phyloP scores from a whole-genome alignment of 2,113 vertebrate genomes.

The Seriola dumerili region DNA sequence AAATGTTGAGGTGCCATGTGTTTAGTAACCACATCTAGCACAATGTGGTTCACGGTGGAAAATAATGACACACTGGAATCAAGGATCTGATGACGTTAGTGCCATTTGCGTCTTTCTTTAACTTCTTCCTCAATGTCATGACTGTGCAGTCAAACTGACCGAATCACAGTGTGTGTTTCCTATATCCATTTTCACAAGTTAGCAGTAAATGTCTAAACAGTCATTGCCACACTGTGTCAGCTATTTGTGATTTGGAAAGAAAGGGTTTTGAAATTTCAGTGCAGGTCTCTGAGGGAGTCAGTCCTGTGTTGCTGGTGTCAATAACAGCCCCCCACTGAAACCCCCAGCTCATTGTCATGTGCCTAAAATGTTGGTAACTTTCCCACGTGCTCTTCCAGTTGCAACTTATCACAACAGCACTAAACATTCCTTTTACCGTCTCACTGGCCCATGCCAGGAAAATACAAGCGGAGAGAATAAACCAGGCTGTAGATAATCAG shows the following conservation, averaged over 20 bases:
- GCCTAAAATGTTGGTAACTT: slow-evolving; percentile 40
- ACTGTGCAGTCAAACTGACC: slow-evolving; percentile 12
- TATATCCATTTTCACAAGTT: slow-evolving; percentile 16
- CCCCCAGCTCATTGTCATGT: slow-evolving; percentile 26
- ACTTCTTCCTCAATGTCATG: slow-evolving; percentile 45
- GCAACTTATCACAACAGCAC: slow-evolving; percentile 13
- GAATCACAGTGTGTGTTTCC: slow-evolving; percentile 30
- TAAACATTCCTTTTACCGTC: slow-evolving; percentile 2
- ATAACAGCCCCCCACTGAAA: slow-evolving; percentile 2
- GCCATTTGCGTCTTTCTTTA: slow-evolving; percentile 40
- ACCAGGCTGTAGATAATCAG: background rate
- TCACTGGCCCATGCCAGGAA: slow-evolving; percentile 26
- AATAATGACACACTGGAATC: slow-evolving; percentile 38
- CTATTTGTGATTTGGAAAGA: slow-evolving; percentile 51
- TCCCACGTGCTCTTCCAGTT: background rate
- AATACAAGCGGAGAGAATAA: background rate
- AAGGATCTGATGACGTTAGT: slow-evolving; percentile 29
- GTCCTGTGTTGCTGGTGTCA: slow-evolving; percentile 17
- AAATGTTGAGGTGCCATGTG: slow-evolving; percentile 39
- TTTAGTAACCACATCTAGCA: slow-evolving; percentile 44
- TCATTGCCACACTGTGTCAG: slow-evolving; percentile 31
- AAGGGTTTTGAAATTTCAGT: slow-evolving; percentile 19
- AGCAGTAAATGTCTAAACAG: slow-evolving; percentile 21
- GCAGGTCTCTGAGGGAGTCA: background rate
- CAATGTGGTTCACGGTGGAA: slow-evolving; percentile 23